A percentile compares a stretch with the other conserved stretches of the same genome.
Evolutionary conservation across 2,888 invertebrate species (phyloP).

Genomic region (Spodoptera exigua): DNA sequence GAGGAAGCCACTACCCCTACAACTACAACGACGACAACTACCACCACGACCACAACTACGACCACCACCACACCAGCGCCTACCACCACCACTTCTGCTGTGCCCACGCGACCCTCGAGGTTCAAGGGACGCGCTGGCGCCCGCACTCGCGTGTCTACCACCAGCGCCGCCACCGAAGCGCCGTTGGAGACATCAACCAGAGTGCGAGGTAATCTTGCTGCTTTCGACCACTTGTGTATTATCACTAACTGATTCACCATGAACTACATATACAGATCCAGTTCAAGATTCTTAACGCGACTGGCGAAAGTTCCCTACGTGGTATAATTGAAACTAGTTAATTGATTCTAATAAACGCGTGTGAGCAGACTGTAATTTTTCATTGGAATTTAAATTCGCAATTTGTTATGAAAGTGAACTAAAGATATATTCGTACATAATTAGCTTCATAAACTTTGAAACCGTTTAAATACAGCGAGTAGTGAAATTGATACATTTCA

Average conservation of each 20-base stretch:
- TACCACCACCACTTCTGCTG: constrained; percentile 82
- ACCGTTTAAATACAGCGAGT: too few species aligned
- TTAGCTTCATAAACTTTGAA: too few species aligned
- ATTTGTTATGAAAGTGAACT: constrained; percentile 3
- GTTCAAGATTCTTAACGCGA: constrained; percentile 48
- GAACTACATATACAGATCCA: constrained; percentile 55
- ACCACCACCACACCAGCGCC: constrained; percentile 85
- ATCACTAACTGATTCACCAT: constrained; percentile 53
- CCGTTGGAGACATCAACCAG: constrained; percentile 83
- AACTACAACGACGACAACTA: constrained; percentile 89
- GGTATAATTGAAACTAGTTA: constrained; percentile 43
- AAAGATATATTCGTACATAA: neutral
- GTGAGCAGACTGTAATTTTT: constrained; percentile 21
- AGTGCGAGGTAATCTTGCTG: constrained; percentile 80
- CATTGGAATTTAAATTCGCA: constrained; percentile 8
- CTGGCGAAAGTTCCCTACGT: constrained; percentile 50
- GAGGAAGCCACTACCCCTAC: constrained; percentile 88
- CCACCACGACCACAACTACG: constrained; percentile 88
- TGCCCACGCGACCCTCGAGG: constrained; percentile 82
- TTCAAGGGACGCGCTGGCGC: constrained; percentile 83
- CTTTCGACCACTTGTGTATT: constrained; percentile 35
- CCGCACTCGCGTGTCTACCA: constrained; percentile 81
- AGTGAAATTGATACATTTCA: too few species aligned
- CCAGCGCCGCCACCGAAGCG: constrained; percentile 77
- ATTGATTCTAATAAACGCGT: constrained; percentile 31